Conservation (phyloP, 2,797 vertebrate species). For the Rhadinocentrus ornatus region DNA sequence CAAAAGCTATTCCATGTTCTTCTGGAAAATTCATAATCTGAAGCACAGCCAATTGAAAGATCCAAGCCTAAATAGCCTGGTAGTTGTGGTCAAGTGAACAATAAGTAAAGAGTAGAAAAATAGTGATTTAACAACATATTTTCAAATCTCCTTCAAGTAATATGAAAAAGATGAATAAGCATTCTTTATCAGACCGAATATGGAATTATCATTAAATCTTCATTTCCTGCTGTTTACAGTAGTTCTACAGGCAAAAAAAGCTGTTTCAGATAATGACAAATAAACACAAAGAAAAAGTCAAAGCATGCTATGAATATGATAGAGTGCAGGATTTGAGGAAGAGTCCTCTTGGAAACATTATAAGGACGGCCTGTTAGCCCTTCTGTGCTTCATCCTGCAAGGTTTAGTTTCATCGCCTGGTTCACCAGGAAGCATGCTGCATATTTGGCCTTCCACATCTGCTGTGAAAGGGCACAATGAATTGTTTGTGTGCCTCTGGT, state of each 20-base stretch:
- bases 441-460: slow-evolving; percentile 87
- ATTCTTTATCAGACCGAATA: not conserved
- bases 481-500: slow-evolving; percentile 84
- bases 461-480: slow-evolving; percentile 87
- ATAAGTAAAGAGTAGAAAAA: not conserved
- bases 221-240: not conserved
- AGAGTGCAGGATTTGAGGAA: not conserved
- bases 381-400: slow-evolving; percentile 53
- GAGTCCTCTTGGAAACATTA: not conserved
- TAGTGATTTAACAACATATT: not conserved
- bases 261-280: no score
- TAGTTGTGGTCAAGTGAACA: not conserved
- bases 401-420: slow-evolving; percentile 81
- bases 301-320: not conserved
- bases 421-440: slow-evolving; percentile 85
- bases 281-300: not conserved
- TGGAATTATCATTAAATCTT: no score
- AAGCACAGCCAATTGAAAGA: not conserved
- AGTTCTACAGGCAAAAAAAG: not conserved
- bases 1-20: not conserved
- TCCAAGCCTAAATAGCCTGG: not conserved
- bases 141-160: not conserved
- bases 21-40: not conserved
- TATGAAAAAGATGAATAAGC: not conserved
- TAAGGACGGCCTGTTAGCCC: slow-evolving; percentile 20